Evolutionary conservation across 1,140 invertebrate genomes (phyloP).

Genomic region (Chironomus striatipennis): DNA sequence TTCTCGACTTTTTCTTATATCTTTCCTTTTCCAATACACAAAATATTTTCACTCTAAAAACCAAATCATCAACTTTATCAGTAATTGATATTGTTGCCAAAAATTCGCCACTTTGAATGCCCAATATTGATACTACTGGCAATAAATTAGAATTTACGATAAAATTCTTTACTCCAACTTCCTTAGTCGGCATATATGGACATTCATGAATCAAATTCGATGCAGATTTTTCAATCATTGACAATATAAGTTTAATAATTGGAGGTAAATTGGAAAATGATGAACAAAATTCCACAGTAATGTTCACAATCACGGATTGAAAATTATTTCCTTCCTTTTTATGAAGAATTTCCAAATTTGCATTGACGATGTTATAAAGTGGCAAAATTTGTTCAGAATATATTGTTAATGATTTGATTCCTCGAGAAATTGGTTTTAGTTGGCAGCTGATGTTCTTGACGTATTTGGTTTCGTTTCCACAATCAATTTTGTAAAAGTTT

Average conservation of each 20-base stretch:
- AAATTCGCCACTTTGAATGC: too few relatives aligned
- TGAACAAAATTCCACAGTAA: not conserved
- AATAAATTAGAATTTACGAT: not conserved
- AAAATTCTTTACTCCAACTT: not conserved
- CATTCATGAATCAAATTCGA: not conserved
- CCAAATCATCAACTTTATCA: too few relatives aligned
- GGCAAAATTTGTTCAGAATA: not conserved
- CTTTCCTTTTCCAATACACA: too few relatives aligned
- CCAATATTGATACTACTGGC: not conserved
- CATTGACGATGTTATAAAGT: not conserved
- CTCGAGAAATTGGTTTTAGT: not conserved
- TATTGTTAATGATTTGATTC: not conserved
- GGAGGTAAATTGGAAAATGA: not conserved
- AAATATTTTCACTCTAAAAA: too few relatives aligned
- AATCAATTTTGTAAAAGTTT: too few relatives aligned
- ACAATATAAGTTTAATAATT: not conserved
- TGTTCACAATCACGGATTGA: not conserved
- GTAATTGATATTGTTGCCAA: too few relatives aligned
- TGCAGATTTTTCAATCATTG: not conserved
- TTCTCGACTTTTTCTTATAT: too few relatives aligned
- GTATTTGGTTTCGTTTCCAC: not conserved
- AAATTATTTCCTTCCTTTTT: not conserved
- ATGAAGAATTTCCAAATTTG: not conserved
- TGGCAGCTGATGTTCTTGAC: not conserved
- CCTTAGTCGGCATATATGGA: not conserved